phyloP scores from a whole-genome alignment of 1,140 invertebrate genomes.

The Chrysopa pallens region DNA sequence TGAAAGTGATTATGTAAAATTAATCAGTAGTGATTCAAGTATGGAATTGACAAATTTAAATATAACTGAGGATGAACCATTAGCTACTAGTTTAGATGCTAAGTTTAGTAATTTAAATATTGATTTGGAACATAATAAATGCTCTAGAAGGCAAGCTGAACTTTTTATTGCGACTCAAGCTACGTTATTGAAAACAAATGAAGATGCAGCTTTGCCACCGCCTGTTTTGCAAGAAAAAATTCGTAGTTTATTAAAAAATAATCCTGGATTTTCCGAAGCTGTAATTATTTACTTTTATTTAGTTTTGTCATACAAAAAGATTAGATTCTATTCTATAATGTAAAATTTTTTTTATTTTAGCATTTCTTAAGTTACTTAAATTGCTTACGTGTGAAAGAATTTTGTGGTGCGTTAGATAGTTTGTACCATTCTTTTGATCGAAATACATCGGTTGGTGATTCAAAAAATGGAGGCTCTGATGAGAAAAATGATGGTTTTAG shows the following conservation, averaged over 20 bases:
- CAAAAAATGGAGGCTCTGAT: slow-evolving; percentile 28
- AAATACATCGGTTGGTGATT: slow-evolving; percentile 27
- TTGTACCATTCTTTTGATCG: slow-evolving; percentile 75
- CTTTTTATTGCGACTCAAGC: slow-evolving; percentile 73
- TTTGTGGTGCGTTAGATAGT: slow-evolving; percentile 65
- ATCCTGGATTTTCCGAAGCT: slow-evolving; percentile 68
- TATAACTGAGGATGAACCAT: slow-evolving; percentile 16
- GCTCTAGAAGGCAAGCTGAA: slow-evolving; percentile 74
- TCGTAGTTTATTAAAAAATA: slow-evolving; percentile 54
- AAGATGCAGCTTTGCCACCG: slow-evolving; percentile 57
- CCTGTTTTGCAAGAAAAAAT: slow-evolving; percentile 56
- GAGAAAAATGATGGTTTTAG: slow-evolving; percentile 59
- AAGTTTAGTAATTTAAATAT: slow-evolving; percentile 17
- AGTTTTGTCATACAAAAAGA: background rate
- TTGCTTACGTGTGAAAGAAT: slow-evolving; percentile 70
- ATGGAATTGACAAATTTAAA: slow-evolving; percentile 6
- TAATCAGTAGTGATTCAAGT: background rate
- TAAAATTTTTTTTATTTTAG: slow-evolving; percentile 22
- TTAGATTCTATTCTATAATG: background rate
- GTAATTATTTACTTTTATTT: slow-evolving; percentile 26
- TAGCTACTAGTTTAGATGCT: slow-evolving; percentile 14
- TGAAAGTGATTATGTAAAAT: slow-evolving; percentile 23
- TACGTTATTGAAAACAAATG: slow-evolving; percentile 59
- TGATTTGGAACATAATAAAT: slow-evolving; percentile 32
- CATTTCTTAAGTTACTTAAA: slow-evolving; percentile 86